Conservation (phyloP, 37 sponge, comb jelly and placozoan species). For the Agelas oroides region DNA sequence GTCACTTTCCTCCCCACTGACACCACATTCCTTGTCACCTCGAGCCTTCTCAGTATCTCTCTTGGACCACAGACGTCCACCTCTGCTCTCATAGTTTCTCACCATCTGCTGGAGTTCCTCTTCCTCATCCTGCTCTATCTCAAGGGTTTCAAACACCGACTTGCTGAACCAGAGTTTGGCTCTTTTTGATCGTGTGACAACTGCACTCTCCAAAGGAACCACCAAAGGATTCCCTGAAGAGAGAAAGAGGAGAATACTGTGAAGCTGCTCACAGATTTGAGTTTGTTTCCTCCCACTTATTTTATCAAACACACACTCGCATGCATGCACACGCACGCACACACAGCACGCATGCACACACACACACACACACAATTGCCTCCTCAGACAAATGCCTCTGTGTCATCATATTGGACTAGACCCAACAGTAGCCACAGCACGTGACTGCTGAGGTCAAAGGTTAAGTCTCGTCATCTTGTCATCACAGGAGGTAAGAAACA, state of each 20-base stretch:
- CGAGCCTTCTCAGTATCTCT: neutral
- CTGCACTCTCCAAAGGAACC: slow-evolving; percentile 61
- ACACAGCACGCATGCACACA: neutral
- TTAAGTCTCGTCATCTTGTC: slow-evolving; percentile 25
- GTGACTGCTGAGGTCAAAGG: neutral
- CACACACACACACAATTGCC: neutral
- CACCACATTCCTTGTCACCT: too few species aligned
- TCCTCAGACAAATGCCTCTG: slow-evolving; percentile 39
- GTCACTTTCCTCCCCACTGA: too few species aligned
- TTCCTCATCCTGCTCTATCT: slow-evolving; percentile 73
- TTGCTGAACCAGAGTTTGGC: slow-evolving; percentile 72
- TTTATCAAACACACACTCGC: too few species aligned
- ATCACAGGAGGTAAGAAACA: slow-evolving; percentile 2
- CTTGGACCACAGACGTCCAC: slow-evolving; percentile 6
- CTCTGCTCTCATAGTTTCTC: slow-evolving; percentile 15
- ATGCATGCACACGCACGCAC: neutral
- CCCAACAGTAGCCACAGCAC: neutral
- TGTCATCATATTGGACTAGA: slow-evolving; percentile 2
- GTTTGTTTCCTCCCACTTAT: too few species aligned
- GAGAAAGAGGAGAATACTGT: neutral
- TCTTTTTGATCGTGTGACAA: slow-evolving; percentile 21
- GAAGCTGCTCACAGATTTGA: neutral
- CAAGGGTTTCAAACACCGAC: slow-evolving; percentile 52
- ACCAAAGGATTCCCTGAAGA: slow-evolving; percentile 78
- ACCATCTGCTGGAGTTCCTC: slow-evolving; percentile 66